A percentile compares a stretch with the other conserved stretches of the same genome.
These are phyloP conservation scores for Agonopterix heracliana DNA, from an alignment of 2,888 invertebrate species.

Conservation along the genomic window DNA sequence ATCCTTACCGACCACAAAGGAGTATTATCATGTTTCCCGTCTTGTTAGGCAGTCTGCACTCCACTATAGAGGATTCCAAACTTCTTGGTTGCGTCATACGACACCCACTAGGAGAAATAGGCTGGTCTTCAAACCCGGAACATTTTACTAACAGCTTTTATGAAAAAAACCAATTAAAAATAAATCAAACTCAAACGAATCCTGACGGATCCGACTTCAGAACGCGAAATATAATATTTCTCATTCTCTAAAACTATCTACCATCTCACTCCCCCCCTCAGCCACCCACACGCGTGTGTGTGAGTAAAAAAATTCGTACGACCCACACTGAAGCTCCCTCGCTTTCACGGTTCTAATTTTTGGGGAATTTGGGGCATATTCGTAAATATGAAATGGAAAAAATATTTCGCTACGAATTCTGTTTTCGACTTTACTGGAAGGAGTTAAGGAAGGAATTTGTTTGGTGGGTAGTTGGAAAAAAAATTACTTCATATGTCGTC, in stretches of 20 bases:
- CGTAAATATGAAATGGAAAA: slow-evolving; percentile 78
- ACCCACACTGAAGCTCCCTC: slow-evolving; percentile 45
- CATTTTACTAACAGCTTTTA: too few relatives aligned
- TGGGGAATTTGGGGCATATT: slow-evolving; percentile 78
- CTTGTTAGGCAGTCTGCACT: too few relatives aligned
- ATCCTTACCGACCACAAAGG: too few relatives aligned
- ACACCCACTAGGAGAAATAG: too few relatives aligned
- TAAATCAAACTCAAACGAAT: slow-evolving; percentile 31
- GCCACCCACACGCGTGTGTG: slow-evolving; percentile 32
- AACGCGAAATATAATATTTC: slow-evolving; percentile 50
- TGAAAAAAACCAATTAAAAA: slow-evolving; percentile 12
- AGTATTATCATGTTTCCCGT: too few relatives aligned
- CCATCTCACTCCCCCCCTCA: slow-evolving; percentile 38
- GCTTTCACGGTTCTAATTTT: slow-evolving; percentile 78
- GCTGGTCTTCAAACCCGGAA: too few relatives aligned
- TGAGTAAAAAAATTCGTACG: slow-evolving; percentile 47
- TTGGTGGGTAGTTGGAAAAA: slow-evolving; percentile 56
- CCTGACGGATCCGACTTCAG: slow-evolving; percentile 31
- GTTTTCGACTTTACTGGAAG: slow-evolving; percentile 35
- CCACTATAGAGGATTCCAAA: too few relatives aligned
- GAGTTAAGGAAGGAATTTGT: slow-evolving; percentile 35
- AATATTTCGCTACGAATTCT: slow-evolving; percentile 59
- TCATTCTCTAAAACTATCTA: slow-evolving; percentile 73
- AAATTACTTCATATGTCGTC: slow-evolving; percentile 78
- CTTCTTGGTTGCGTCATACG: too few relatives aligned